Conservation (phyloP, 1,140 invertebrate species). For the Conus betulinus region DNA sequence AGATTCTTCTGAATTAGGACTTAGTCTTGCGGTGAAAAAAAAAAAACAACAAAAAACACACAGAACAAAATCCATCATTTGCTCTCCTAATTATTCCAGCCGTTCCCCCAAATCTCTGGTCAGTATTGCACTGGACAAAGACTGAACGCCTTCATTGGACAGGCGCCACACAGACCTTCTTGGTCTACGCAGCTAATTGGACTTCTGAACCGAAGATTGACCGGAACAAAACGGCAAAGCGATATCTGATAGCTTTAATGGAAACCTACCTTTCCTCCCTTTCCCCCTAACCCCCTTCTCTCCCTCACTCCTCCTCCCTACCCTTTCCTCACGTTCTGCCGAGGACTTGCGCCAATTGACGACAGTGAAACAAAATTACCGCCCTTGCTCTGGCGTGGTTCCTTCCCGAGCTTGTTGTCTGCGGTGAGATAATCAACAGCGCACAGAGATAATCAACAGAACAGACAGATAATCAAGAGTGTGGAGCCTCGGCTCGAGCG, state of each 20-base stretch:
- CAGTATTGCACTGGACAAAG: too few relatives aligned
- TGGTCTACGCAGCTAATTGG: neutral
- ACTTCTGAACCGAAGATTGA: neutral
- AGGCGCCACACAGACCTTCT: neutral
- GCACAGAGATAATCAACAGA: neutral
- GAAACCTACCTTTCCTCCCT: neutral
- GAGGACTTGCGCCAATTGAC: neutral
- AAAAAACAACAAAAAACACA: too few relatives aligned
- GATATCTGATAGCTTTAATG: neutral
- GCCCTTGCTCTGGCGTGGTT: neutral
- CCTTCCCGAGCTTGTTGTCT: neutral
- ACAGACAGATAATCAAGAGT: neutral
- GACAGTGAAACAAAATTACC: neutral
- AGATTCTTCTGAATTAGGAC: too few relatives aligned
- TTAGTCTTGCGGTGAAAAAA: too few relatives aligned
- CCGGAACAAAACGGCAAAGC: neutral
- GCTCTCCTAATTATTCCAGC: too few relatives aligned
- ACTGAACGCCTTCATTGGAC: neutral
- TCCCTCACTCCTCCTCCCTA: neutral
- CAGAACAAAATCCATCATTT: too few relatives aligned
- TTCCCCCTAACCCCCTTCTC: neutral
- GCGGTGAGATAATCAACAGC: neutral
- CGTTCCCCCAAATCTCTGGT: too few relatives aligned
- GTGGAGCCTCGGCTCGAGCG: neutral
- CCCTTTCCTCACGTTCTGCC: neutral